Conservation (phyloP, 2,113 vertebrate species). For the Benthochromis sp. region DNA sequence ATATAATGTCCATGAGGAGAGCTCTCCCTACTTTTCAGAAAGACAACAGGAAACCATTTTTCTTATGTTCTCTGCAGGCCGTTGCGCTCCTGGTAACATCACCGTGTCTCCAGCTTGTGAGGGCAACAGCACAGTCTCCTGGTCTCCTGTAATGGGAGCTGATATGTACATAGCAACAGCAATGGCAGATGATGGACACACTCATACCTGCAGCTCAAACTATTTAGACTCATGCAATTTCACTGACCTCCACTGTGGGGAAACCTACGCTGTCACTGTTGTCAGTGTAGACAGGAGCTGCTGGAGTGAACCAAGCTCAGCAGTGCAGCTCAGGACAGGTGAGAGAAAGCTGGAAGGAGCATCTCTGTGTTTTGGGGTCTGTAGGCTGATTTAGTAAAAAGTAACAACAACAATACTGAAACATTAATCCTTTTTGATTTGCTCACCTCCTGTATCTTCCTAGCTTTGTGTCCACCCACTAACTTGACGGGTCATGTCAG, state of each 20-base stretch:
- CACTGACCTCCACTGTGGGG: conserved; percentile 50
- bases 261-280: conserved; percentile 49
- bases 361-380: neutral
- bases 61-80: conserved; percentile 11
- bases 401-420: neutral
- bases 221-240: conserved; percentile 39
- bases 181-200: conserved; percentile 30
- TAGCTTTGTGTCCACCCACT: conserved; percentile 48
- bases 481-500: conserved; percentile 30
- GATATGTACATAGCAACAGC: conserved; percentile 53
- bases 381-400: neutral
- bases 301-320: conserved; percentile 30
- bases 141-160: conserved; percentile 38
- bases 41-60: neutral
- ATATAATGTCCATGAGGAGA: neutral
- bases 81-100: conserved; percentile 44
- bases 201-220: conserved; percentile 43
- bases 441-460: neutral
- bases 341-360: neutral
- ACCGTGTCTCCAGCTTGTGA: conserved; percentile 13
- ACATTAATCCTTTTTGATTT: neutral
- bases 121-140: conserved; percentile 34
- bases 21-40: neutral
- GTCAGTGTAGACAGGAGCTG: conserved; percentile 48
- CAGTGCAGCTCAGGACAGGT: conserved; percentile 41